Conservation (phyloP, 2,888 invertebrate genomes). For the Lordiphosa andalusiaca region DNA sequence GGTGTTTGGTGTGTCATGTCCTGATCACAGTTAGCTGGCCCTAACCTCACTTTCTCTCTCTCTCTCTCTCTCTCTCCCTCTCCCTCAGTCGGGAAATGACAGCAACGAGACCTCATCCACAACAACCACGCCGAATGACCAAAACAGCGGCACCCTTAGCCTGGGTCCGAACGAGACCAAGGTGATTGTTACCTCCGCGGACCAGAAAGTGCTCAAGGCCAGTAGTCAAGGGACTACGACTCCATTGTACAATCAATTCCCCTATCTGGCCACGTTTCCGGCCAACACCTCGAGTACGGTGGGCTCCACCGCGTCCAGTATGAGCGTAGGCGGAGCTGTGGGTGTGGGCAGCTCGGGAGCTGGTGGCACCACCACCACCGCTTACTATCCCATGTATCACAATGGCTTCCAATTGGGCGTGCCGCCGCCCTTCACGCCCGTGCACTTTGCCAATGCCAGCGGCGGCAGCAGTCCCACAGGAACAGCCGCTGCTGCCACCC, state of each 20-base stretch:
- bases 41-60: slow-evolving; percentile 12
- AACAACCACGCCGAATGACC: slow-evolving; percentile 43
- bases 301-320: slow-evolving; percentile 50
- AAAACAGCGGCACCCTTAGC: slow-evolving; percentile 75
- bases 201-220: slow-evolving; percentile 70
- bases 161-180: slow-evolving; percentile 72
- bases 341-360: slow-evolving; percentile 34
- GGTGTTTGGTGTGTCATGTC: background rate
- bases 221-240: slow-evolving; percentile 50
- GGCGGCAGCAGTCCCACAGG: slow-evolving; percentile 54
- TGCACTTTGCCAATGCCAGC: slow-evolving; percentile 76
- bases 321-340: slow-evolving; percentile 31
- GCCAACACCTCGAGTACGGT: slow-evolving; percentile 56
- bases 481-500: slow-evolving; percentile 34
- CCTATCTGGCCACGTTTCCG: slow-evolving; percentile 79
- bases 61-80: slow-evolving; percentile 14
- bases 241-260: slow-evolving; percentile 79
- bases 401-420: slow-evolving; percentile 80
- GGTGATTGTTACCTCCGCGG: slow-evolving; percentile 66
- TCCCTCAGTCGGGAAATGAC: slow-evolving; percentile 47
- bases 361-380: slow-evolving; percentile 58
- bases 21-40: background rate
- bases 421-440: slow-evolving; percentile 80
- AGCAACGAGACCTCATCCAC: slow-evolving; percentile 26
- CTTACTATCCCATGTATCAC: slow-evolving; percentile 80